Evolutionary conservation across 2,888 invertebrate species (phyloP).

Genomic region (Drosophila paucipuncta): DNA sequence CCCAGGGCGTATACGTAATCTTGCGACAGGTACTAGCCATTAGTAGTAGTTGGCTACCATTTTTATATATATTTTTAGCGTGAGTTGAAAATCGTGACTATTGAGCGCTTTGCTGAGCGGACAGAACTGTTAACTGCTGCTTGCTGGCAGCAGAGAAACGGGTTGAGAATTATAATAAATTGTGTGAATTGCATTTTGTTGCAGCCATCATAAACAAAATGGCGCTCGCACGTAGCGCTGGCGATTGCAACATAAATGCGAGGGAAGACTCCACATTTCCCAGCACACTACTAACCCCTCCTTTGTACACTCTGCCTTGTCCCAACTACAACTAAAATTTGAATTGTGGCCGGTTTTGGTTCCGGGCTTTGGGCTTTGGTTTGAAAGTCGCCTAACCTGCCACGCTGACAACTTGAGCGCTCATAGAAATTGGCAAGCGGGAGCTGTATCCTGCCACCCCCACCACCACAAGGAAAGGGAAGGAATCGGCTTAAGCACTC

Average conservation of each 20-base stretch:
- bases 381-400: background rate
- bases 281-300: background rate
- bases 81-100: background rate
- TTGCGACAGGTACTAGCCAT: conserved; percentile 1
- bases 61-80: background rate
- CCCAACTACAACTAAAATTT: conserved; percentile 58
- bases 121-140: conserved; percentile 14
- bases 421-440: conserved; percentile 68
- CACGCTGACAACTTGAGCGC: conserved; percentile 73
- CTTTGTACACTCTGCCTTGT: too few relatives aligned
- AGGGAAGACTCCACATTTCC: background rate
- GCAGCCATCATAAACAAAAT: conserved; percentile 73
- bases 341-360: conserved; percentile 68
- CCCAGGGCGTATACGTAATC: background rate
- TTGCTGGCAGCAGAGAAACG: conserved; percentile 8
- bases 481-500: conserved; percentile 77
- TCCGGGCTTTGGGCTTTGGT: conserved; percentile 23
- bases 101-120: conserved; percentile 7
- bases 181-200: conserved; percentile 58
- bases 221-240: conserved; percentile 51
- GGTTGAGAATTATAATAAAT: conserved; percentile 50
- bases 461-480: background rate
- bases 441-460: background rate
- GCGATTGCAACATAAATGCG: conserved; percentile 63
- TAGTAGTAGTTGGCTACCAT: background rate